Evolutionary conservation across 2,113 vertebrate species (phyloP).

Genomic region (Platichthys stellatus): DNA sequence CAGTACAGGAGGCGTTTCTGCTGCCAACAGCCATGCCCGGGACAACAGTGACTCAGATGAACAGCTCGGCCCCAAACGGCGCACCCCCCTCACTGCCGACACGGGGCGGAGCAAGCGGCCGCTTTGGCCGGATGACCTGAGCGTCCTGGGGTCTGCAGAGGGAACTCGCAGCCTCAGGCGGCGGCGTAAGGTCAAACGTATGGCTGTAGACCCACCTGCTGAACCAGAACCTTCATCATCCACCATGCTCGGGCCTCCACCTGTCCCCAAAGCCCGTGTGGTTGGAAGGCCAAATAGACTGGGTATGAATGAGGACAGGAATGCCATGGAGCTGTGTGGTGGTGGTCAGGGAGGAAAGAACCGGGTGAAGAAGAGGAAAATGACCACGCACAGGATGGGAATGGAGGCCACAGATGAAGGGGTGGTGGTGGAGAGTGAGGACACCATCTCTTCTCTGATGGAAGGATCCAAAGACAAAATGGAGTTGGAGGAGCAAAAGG

Average conservation of each 20-base stretch:
- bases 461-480: constrained; percentile 91
- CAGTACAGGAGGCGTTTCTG: constrained; percentile 70
- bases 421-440: constrained; percentile 84
- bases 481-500: constrained; percentile 95
- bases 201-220: constrained; percentile 91
- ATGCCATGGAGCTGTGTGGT: constrained; percentile 63
- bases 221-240: constrained; percentile 76
- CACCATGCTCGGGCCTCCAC: constrained; percentile 81
- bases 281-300: constrained; percentile 79
- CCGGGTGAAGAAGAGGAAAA: constrained; percentile 93
- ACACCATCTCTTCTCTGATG: constrained; percentile 70
- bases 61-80: constrained; percentile 87
- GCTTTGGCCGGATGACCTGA: constrained; percentile 80
- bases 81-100: constrained; percentile 84
- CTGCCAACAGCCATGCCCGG: constrained; percentile 77
- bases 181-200: constrained; percentile 94
- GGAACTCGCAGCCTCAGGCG: constrained; percentile 89
- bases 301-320: constrained; percentile 77
- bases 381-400: constrained; percentile 83
- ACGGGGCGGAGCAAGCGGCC: constrained; percentile 80
- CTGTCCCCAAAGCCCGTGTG: constrained; percentile 81
- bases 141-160: constrained; percentile 84
- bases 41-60: constrained; percentile 97
- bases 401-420: constrained; percentile 84
- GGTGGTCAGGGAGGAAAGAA: constrained; percentile 78